Conservation (phyloP, 2,113 vertebrate genomes). For the Aix galericulata region DNA sequence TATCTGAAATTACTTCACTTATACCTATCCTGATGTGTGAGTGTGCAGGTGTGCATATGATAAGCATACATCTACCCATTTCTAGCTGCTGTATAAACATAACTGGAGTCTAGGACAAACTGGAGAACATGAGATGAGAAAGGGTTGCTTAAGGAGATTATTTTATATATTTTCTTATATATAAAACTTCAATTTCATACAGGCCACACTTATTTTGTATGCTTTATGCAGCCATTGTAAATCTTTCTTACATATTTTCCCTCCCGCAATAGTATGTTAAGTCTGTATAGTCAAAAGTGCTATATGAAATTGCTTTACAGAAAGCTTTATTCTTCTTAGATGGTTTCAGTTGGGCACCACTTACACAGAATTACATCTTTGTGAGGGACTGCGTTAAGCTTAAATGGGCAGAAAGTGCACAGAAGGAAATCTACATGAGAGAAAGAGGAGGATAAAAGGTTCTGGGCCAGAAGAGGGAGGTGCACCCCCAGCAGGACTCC, state of each 20-base stretch:
- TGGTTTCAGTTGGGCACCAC: background rate
- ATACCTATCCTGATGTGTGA: background rate
- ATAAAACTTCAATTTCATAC: background rate
- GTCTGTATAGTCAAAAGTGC: background rate
- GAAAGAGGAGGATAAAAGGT: background rate
- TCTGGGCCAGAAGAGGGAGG: background rate
- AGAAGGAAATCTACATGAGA: background rate
- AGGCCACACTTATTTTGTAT: background rate
- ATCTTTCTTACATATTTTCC: background rate
- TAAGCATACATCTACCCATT: background rate
- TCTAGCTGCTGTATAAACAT: background rate
- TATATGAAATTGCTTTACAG: background rate
- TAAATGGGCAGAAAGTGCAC: background rate
- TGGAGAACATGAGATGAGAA: background rate
- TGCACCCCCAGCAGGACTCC: background rate
- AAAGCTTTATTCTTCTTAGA: background rate
- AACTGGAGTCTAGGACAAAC: background rate
- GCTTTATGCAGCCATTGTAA: background rate
- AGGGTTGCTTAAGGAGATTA: background rate
- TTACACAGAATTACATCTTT: background rate
- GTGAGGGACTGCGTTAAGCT: rapidly evolving
- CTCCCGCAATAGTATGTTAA: background rate
- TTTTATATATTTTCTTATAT: background rate
- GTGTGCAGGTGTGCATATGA: background rate
- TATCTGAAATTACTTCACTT: background rate